A percentile compares a stretch with the other conserved stretches of the same genome.
Evolutionary conservation across 2,797 vertebrate species (phyloP).

Genomic region (Triplophysa yarkandensis): DNA sequence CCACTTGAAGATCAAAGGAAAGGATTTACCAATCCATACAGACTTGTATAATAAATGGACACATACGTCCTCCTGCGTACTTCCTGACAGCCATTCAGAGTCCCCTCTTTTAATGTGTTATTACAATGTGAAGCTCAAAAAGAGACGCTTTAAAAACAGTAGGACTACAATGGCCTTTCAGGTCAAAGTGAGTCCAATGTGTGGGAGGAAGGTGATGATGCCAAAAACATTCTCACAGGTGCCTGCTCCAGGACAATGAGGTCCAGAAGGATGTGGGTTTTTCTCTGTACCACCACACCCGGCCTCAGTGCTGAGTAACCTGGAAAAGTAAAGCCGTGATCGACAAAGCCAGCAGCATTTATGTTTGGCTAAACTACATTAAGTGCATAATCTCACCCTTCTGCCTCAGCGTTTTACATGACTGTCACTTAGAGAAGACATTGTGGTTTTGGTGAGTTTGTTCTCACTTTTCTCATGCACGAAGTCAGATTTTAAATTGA

Average conservation of each 20-base stretch:
- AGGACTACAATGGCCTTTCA: background rate
- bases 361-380: constrained; percentile 58
- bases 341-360: constrained; percentile 46
- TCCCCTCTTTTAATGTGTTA: background rate
- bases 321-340: constrained; percentile 54
- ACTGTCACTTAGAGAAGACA: constrained; percentile 16
- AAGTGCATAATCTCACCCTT: constrained; percentile 52
- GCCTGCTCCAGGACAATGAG: constrained; percentile 33
- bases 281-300: constrained; percentile 42
- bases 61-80: too few species aligned
- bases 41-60: too few species aligned
- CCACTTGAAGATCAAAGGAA: background rate
- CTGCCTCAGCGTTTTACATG: constrained; percentile 48
- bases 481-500: constrained; percentile 2
- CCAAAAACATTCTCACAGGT: constrained; percentile 51
- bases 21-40: background rate
- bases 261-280: constrained; percentile 60
- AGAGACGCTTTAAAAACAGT: background rate
- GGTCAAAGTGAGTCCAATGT: constrained; percentile 31
- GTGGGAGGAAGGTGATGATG: constrained; percentile 29
- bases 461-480: constrained; percentile 18
- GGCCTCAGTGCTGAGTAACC: constrained; percentile 60
- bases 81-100: background rate
- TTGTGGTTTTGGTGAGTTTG: constrained; percentile 11
- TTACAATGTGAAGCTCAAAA: background rate